A percentile compares a stretch with the other conserved stretches of the same genome.
These are phyloP conservation scores for Pelagia noctiluca DNA, from an alignment of 30 jellyfish, hydroid and myxozoan species.

Conservation along the genomic window DNA sequence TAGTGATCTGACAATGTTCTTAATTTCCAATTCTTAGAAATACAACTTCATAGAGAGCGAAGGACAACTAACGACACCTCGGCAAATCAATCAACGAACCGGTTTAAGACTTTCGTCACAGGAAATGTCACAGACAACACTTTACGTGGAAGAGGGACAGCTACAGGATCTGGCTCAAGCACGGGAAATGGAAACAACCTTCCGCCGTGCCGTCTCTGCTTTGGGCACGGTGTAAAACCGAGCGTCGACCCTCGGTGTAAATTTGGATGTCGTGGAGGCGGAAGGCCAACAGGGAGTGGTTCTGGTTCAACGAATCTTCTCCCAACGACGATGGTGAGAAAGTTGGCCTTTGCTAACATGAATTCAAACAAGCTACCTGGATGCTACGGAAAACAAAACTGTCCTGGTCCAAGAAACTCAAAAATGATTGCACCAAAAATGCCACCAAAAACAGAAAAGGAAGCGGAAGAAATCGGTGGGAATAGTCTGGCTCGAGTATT, in stretches of 20 bases:
- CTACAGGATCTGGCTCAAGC: not conserved
- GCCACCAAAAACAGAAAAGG: not conserved
- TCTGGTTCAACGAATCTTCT: not conserved
- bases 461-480: not conserved
- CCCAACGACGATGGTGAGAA: not conserved
- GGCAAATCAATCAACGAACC: not conserved
- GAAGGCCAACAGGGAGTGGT: constrained; percentile 21
- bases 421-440: not conserved
- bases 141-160: not conserved
- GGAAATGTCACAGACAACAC: not conserved
- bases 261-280: constrained; percentile 51
- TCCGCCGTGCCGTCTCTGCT: constrained; percentile 36
- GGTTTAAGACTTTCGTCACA: not conserved
- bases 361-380: not conserved
- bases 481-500: not conserved
- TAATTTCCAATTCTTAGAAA: no score
- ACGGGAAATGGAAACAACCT: not conserved
- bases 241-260: constrained; percentile 54
- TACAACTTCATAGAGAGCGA: no score
- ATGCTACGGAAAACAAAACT: not conserved
- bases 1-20: no score
- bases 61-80: no score
- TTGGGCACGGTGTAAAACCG: constrained; percentile 54
- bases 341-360: not conserved
- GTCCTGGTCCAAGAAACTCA: not conserved